These are phyloP conservation scores for Hyppa rectilinea DNA, from an alignment of 2,888 invertebrate species.

Conservation along the genomic window DNA sequence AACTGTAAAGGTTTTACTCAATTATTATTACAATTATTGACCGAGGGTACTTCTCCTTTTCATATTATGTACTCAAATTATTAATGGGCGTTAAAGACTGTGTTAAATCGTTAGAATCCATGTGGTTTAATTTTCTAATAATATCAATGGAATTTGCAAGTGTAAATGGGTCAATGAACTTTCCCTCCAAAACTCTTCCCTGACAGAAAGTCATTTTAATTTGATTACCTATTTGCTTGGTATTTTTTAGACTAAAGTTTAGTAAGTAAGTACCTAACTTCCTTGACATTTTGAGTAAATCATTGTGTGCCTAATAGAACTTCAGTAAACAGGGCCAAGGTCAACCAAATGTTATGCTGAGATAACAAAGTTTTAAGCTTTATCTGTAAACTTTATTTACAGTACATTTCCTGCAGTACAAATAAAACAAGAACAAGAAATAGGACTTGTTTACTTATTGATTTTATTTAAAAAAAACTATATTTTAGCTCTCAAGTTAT, in stretches of 20 bases:
- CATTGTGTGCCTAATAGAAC: background rate
- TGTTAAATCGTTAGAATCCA: slow-evolving; percentile 1
- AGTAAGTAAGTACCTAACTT: background rate
- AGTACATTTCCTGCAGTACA: background rate
- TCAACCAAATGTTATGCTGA: slow-evolving; percentile 17
- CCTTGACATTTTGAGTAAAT: background rate
- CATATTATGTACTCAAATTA: slow-evolving; percentile 5
- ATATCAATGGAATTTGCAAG: slow-evolving; percentile 31
- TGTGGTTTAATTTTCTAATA: slow-evolving; percentile 31
- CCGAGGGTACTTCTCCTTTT: slow-evolving; percentile 73
- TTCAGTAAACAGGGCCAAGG: slow-evolving; percentile 49
- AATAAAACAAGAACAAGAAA: too few species aligned
- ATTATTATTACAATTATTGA: slow-evolving; percentile 44
- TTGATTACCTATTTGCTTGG: background rate
- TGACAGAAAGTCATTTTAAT: slow-evolving; percentile 8
- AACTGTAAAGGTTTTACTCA: slow-evolving; percentile 82
- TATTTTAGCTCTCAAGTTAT: background rate
- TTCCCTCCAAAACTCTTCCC: slow-evolving; percentile 78
- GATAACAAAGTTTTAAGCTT: slow-evolving; percentile 29
- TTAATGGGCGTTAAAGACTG: background rate
- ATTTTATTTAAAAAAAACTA: background rate
- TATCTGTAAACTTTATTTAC: slow-evolving; percentile 1
- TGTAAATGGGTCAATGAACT: slow-evolving; percentile 76
- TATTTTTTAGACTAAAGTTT: background rate
- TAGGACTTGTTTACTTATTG: too few species aligned